phyloP scores from a whole-genome alignment of 2,888 invertebrate species.

The Timema cristinae region DNA sequence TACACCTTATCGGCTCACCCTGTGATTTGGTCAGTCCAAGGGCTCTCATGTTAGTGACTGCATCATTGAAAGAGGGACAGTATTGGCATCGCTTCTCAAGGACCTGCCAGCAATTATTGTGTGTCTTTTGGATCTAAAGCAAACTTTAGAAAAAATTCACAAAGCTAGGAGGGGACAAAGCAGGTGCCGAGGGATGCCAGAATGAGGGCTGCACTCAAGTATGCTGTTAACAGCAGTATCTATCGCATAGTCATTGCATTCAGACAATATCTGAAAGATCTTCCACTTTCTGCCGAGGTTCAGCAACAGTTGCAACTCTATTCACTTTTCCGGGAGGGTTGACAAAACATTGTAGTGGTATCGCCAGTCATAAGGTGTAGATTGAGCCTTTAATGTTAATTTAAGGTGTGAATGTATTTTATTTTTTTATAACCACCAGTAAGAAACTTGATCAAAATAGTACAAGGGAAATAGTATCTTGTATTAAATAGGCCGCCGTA shows the following conservation, averaged over 20 bases:
- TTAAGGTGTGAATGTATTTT: no score
- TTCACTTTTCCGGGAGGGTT: slow-evolving; percentile 56
- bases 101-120: slow-evolving; percentile 69
- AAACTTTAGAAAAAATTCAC: slow-evolving; percentile 65
- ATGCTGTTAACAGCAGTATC: slow-evolving; percentile 66
- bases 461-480: no score
- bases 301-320: slow-evolving; percentile 59
- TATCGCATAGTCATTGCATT: slow-evolving; percentile 66
- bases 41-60: slow-evolving; percentile 66
- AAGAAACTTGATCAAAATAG: no score
- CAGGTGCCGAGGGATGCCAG: slow-evolving; percentile 55
- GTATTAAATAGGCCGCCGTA: no score
- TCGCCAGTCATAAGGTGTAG: no score
- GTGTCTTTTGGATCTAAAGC: slow-evolving; percentile 62
- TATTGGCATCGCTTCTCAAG: slow-evolving; percentile 81
- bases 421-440: no score
- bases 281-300: slow-evolving; percentile 58
- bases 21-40: slow-evolving; percentile 74
- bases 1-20: no score
- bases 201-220: slow-evolving; percentile 58
- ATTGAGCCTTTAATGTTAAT: no score
- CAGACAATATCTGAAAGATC: slow-evolving; percentile 62
- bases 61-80: slow-evolving; percentile 77
- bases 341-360: background rate
- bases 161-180: slow-evolving; percentile 60